These are phyloP conservation scores for Leptinotarsa undecemlineata DNA, from an alignment of 1,140 invertebrate species.

Conservation along the genomic window DNA sequence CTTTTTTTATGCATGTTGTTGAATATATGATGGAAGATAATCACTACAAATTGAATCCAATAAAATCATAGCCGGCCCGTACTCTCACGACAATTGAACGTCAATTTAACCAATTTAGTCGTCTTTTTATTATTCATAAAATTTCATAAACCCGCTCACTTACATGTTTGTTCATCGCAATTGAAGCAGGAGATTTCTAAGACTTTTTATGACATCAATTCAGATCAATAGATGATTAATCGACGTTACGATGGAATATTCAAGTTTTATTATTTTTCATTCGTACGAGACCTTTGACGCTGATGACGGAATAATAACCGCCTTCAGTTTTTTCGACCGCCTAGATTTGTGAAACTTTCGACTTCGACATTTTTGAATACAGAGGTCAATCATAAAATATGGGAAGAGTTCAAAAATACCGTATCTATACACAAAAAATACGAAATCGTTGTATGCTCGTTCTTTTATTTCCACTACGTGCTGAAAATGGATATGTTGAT, in stretches of 20 bases:
- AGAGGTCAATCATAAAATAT: too few relatives aligned
- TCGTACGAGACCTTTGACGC: conserved; percentile 4
- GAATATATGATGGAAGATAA: conserved; percentile 42
- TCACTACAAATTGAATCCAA: conserved; percentile 51
- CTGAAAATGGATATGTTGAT: too few relatives aligned
- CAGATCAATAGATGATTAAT: conserved; percentile 3
- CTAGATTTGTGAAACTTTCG: not conserved
- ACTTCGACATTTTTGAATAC: too few relatives aligned
- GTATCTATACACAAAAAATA: too few relatives aligned
- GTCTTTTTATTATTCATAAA: conserved; percentile 53
- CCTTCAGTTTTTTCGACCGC: not conserved
- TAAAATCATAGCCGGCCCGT: conserved; percentile 45
- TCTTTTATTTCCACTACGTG: too few relatives aligned
- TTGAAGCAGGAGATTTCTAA: conserved; percentile 7
- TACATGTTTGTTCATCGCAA: conserved; percentile 25
- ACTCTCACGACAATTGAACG: conserved; percentile 50
- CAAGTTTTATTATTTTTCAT: conserved; percentile 1
- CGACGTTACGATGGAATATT: not conserved
- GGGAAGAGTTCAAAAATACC: too few relatives aligned
- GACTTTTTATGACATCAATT: conserved; percentile 1
- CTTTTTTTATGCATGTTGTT: conserved; percentile 37
- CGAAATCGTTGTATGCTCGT: too few relatives aligned
- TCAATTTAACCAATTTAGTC: conserved; percentile 50
- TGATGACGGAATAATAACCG: not conserved
- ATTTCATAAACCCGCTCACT: conserved; percentile 47